phyloP scores from a whole-genome alignment of 2,888 invertebrate genomes.

The Aleiodes leptofemur region DNA sequence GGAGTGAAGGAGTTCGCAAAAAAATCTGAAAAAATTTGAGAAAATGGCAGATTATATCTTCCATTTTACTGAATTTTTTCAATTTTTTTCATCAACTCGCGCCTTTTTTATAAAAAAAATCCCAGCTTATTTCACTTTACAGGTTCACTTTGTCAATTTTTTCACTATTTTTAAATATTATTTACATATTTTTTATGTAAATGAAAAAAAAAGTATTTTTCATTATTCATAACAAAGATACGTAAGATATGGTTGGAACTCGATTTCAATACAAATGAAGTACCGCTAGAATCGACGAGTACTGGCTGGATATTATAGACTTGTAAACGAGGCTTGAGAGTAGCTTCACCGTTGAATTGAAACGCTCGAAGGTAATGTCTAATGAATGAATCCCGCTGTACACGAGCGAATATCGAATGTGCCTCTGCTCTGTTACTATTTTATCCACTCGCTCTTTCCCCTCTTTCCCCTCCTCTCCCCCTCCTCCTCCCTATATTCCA shows the following conservation, averaged over 20 bases:
- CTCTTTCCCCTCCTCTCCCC: conserved; percentile 45
- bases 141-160: too few relatives aligned
- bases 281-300: conserved; percentile 56
- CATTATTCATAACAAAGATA: conserved; percentile 61
- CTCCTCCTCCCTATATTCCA: conserved; percentile 30
- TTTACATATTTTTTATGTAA: too few relatives aligned
- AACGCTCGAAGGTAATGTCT: conserved; percentile 74
- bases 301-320: conserved; percentile 70
- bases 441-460: conserved; percentile 37
- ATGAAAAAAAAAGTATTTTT: neutral
- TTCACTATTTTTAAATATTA: too few relatives aligned
- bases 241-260: conserved; percentile 72
- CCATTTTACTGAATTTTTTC: too few relatives aligned
- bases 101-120: too few relatives aligned
- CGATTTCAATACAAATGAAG: conserved; percentile 70
- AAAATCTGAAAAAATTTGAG: too few relatives aligned
- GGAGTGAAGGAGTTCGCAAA: too few relatives aligned
- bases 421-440: conserved; percentile 4
- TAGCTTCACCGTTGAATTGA: conserved; percentile 72
- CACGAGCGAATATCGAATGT: conserved; percentile 66
- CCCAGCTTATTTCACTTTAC: too few relatives aligned
- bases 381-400: conserved; percentile 71
- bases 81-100: too few relatives aligned
- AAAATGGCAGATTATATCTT: too few relatives aligned
- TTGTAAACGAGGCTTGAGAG: conserved; percentile 71